Base-by-base conservation (phyloP, 2,888 invertebrate species). In the Achlya flavicornis region DNA sequence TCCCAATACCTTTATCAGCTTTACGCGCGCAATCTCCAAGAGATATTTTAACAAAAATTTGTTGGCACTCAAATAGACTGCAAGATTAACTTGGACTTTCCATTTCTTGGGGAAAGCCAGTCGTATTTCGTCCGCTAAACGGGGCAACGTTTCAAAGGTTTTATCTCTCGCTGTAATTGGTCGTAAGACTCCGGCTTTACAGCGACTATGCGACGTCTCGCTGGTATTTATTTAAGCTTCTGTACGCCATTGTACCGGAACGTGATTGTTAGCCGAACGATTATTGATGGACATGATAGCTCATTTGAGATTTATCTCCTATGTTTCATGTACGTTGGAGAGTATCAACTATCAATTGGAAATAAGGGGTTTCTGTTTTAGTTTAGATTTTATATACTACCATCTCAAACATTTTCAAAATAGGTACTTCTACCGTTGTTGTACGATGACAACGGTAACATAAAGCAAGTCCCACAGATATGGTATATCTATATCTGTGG, bases 81-180 rank as follows among this genome's bases (percentile, higher is more conserved):
- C 41, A 46, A 75, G 79, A 79, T 82, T 80, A 82, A 81, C 77
- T 81, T 66, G 66, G 66, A 77, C 73, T 77, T 74, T 72, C 70
- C 71, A 76, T 73, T 78, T 75, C 68, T 60, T 26, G 41, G 41
- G 61, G 46, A 64, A 63, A 66, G 70, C 65, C 70, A 60, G 68
- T 35, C 73, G 75, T 80, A 78, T 77, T 77, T 79, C 78, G 71
- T 72, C 71, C 70, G 71, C 35, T 65, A 64, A 74, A 76, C 75
- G 80, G 76, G 75, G 83, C 80, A 74, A 77, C 81, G 81, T 84
- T 83, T 84, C 83, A 82, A 81, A 81, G 84, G 86, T 85, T 87
- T 88, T 89, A 90, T 88, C 89, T 88, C 69, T 72, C 70, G 61
- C 75, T 68, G 86, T 90, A 90, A 90, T 90, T 90, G 89, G 85